Evolutionary conservation across 1,140 invertebrate genomes (phyloP).

Genomic region (Conus ventricosus): DNA sequence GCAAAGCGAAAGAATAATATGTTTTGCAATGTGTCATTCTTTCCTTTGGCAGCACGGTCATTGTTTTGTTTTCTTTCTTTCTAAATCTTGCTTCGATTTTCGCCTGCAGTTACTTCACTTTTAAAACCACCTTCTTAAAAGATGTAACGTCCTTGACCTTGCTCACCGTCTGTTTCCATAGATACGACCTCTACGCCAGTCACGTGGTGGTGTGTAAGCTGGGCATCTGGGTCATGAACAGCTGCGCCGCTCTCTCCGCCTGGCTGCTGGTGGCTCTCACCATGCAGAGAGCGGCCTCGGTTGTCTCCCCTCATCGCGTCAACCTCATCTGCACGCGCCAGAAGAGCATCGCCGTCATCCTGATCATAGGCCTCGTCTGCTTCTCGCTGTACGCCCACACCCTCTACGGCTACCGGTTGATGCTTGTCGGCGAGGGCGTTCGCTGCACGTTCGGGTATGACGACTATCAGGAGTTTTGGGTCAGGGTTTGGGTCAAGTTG

Average conservation of each 20-base stretch:
- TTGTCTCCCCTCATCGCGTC: slow-evolving; percentile 34
- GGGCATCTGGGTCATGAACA: slow-evolving; percentile 32
- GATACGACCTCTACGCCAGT: slow-evolving; percentile 29
- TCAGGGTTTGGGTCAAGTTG: slow-evolving; percentile 44
- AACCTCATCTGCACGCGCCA: slow-evolving; percentile 30
- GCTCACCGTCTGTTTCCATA: background rate
- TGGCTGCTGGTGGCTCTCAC: slow-evolving; percentile 51
- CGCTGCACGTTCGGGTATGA: background rate
- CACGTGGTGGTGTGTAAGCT: slow-evolving; percentile 41
- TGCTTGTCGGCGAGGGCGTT: background rate
- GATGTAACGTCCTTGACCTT: too few relatives aligned
- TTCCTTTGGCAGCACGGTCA: too few relatives aligned
- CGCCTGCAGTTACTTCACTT: too few relatives aligned
- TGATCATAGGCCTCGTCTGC: slow-evolving; percentile 17
- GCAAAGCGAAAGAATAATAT: too few relatives aligned
- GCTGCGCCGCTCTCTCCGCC: slow-evolving; percentile 42
- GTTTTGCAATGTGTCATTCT: too few relatives aligned
- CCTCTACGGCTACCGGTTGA: slow-evolving; percentile 38
- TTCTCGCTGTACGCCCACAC: slow-evolving; percentile 36
- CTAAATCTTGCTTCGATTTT: too few relatives aligned
- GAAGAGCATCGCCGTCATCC: slow-evolving; percentile 16
- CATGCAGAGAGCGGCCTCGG: slow-evolving; percentile 40
- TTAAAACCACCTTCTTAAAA: too few relatives aligned
- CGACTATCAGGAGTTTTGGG: slow-evolving; percentile 34
- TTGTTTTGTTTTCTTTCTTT: too few relatives aligned